phyloP scores from a whole-genome alignment of 1,140 invertebrate genomes.

The Propsilocerus akamusi region DNA sequence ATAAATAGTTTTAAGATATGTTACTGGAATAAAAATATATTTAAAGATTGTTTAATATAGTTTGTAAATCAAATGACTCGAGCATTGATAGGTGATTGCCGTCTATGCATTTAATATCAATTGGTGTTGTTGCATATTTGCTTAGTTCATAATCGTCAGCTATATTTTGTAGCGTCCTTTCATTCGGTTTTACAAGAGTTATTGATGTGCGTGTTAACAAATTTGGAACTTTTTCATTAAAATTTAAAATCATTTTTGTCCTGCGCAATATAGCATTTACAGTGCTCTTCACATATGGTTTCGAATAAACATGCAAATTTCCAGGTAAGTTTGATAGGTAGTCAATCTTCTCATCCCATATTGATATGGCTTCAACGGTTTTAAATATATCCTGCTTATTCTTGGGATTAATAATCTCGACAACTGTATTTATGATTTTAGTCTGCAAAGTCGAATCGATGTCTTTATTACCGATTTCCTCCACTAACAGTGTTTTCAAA shows the following conservation, averaged over 20 bases:
- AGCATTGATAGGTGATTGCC: conserved; percentile 52
- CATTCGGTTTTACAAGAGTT: conserved; percentile 38
- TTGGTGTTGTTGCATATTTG: conserved; percentile 26
- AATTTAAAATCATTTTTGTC: conserved; percentile 31
- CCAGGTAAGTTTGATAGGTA: conserved; percentile 15
- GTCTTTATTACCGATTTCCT: conserved; percentile 13
- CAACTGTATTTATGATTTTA: conserved; percentile 28
- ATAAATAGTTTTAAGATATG: too few species aligned
- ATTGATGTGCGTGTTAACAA: conserved; percentile 22
- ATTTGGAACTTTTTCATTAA: conserved; percentile 21
- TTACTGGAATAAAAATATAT: too few species aligned
- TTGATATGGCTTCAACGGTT: not conserved
- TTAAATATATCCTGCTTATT: conserved; percentile 16
- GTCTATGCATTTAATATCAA: conserved; percentile 34
- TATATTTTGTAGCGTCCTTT: conserved; percentile 25
- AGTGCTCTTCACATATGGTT: conserved; percentile 26
- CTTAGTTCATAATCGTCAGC: conserved; percentile 45
- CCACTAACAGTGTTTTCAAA: conserved; percentile 22
- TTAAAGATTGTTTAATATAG: conserved; percentile 41
- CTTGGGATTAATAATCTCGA: conserved; percentile 30
- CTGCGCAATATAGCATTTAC: conserved; percentile 31
- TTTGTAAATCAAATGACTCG: conserved; percentile 36
- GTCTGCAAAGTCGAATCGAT: conserved; percentile 31
- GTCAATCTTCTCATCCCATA: conserved; percentile 12
- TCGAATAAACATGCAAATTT: conserved; percentile 24